A percentile compares a stretch with the other conserved stretches of the same genome.
Evolutionary conservation across 1,140 invertebrate species (phyloP).

Genomic region (Phenacoccus solenopsis): DNA sequence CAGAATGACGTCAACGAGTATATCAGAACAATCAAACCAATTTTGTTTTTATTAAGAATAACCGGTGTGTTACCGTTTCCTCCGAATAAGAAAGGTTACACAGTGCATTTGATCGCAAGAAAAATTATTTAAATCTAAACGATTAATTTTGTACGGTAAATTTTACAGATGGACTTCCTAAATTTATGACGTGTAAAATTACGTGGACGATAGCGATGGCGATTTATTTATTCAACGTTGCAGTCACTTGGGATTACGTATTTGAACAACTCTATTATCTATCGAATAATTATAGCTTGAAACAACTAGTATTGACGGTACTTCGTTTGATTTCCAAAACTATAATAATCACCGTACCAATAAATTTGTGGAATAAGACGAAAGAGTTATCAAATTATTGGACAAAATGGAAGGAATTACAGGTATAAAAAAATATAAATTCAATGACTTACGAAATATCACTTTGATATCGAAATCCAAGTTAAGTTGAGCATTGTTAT

Average conservation of each 20-base stretch:
- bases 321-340: not conserved
- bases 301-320: not conserved
- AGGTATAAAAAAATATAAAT: too few relatives aligned
- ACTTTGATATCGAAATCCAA: too few relatives aligned
- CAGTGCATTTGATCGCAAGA: not conserved
- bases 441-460: too few relatives aligned
- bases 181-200: not conserved
- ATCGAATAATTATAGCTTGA: not conserved
- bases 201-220: not conserved
- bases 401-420: not conserved
- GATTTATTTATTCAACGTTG: not conserved
- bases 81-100: not conserved
- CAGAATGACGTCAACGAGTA: too few relatives aligned
- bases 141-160: not conserved
- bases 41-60: not conserved
- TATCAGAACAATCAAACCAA: not conserved
- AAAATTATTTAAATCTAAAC: not conserved
- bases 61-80: not conserved
- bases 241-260: too few relatives aligned
- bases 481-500: too few relatives aligned
- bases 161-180: not conserved
- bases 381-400: not conserved
- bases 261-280: not conserved
- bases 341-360: not conserved
- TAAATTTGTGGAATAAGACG: not conserved